These are phyloP conservation scores for Urechis unicinctus DNA, from an alignment of 2,888 invertebrate species.

Conservation along the genomic window DNA sequence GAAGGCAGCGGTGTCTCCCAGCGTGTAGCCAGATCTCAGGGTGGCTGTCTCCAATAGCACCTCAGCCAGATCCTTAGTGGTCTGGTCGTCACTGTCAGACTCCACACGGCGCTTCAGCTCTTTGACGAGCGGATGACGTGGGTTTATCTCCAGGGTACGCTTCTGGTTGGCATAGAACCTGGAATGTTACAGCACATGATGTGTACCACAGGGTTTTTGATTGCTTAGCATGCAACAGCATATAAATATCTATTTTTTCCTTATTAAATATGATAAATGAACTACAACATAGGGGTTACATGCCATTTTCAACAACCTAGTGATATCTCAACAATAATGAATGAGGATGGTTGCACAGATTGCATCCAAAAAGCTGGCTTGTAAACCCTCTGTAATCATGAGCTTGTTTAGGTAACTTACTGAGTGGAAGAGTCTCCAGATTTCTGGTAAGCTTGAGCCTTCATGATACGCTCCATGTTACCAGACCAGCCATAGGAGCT, in stretches of 20 bases:
- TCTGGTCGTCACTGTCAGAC: constrained; percentile 68
- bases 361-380: no score
- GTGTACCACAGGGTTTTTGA: no score
- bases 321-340: no score
- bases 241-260: no score
- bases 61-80: constrained; percentile 74
- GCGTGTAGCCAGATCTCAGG: constrained; percentile 85
- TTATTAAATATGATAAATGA: no score
- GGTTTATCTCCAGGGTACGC: constrained; percentile 96
- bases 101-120: constrained; percentile 77
- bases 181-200: no score
- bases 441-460: constrained; percentile 88
- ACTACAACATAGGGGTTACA: no score
- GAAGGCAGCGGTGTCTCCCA: constrained; percentile 79
- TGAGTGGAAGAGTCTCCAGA: constrained; percentile 66
- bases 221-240: no score
- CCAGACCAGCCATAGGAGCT: constrained; percentile 98
- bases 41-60: constrained; percentile 74
- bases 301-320: no score
- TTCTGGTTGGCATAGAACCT: constrained; percentile 56
- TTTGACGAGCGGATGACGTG: constrained; percentile 88
- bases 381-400: neutral
- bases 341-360: no score
- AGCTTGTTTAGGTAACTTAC: constrained; percentile 33
- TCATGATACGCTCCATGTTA: constrained; percentile 95